These are phyloP conservation scores for Galleria mellonella DNA, from an alignment of 1,140 invertebrate genomes.

Conservation along the genomic window DNA sequence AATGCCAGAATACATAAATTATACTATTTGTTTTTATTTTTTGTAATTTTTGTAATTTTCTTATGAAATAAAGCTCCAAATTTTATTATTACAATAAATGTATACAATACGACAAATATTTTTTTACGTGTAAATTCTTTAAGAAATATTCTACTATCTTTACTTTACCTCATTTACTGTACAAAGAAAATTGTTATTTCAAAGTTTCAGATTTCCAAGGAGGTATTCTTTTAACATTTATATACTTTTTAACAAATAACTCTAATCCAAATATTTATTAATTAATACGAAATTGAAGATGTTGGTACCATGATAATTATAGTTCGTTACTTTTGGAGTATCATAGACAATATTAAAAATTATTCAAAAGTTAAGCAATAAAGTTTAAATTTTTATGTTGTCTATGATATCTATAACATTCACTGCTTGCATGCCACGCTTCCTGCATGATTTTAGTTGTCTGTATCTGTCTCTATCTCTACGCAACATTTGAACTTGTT, in stretches of 20 bases:
- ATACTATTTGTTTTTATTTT: conserved; percentile 6
- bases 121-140: conserved; percentile 38
- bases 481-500: conserved; percentile 51
- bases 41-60: background rate
- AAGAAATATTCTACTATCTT: conserved; percentile 15
- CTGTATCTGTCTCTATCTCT: conserved; percentile 20
- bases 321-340: conserved; percentile 19
- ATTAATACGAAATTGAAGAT: conserved; percentile 27
- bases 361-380: background rate
- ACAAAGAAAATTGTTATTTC: conserved; percentile 41
- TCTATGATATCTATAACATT: conserved; percentile 31
- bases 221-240: conserved; percentile 40
- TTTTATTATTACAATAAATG: conserved; percentile 24
- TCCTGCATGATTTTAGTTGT: conserved; percentile 40
- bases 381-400: conserved; percentile 12
- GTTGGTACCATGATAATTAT: conserved; percentile 42
- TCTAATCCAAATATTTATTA: conserved; percentile 48
- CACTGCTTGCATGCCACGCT: conserved; percentile 65
- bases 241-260: conserved; percentile 56
- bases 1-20: background rate
- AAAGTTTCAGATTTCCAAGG: conserved; percentile 62
- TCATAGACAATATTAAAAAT: conserved; percentile 19
- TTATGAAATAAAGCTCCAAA: conserved; percentile 44
- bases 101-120: conserved; percentile 29
- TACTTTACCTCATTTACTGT: conserved; percentile 36